phyloP scores from a whole-genome alignment of 1,140 invertebrate species.

The Formica selysi region DNA sequence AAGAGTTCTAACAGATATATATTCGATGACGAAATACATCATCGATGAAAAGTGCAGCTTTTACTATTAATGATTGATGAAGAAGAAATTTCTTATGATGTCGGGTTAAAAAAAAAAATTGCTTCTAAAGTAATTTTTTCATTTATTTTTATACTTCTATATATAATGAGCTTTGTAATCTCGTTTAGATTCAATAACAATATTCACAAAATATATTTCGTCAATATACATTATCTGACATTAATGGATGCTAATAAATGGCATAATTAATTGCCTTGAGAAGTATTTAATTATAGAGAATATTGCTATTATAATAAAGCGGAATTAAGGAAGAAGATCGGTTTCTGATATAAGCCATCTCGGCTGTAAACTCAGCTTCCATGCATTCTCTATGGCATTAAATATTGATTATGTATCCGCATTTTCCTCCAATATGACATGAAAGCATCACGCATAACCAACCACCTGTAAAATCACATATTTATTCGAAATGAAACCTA shows the following conservation, averaged over 20 bases:
- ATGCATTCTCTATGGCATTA: constrained; percentile 18
- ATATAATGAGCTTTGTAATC: not conserved
- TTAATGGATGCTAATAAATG: constrained; percentile 4
- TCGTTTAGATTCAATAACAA: not conserved
- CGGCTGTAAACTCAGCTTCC: constrained; percentile 26
- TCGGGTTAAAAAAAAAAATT: not conserved
- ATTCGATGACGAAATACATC: constrained; percentile 24
- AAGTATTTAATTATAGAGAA: constrained; percentile 24
- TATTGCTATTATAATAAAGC: constrained; percentile 47
- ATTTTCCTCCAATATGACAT: constrained; percentile 20
- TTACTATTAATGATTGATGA: not conserved
- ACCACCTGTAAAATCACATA: constrained; percentile 56
- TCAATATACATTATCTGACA: not conserved
- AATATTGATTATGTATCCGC: constrained; percentile 46
- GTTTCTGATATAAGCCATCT: constrained; percentile 18
- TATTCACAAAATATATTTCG: not conserved
- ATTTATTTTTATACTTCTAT: not conserved
- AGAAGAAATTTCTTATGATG: not conserved
- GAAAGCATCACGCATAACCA: constrained; percentile 40
- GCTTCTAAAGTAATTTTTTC: not conserved
- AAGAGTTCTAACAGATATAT: constrained; percentile 2
- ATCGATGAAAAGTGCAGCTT: not conserved
- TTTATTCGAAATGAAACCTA: constrained; percentile 48
- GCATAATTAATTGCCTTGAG: constrained; percentile 28
- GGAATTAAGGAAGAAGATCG: constrained; percentile 11